Evolutionary conservation across 2,797 vertebrate species (phyloP), one percentile per base, ranked within the genome.

Genomic region (Synaphobranchus kaupii): DNA sequence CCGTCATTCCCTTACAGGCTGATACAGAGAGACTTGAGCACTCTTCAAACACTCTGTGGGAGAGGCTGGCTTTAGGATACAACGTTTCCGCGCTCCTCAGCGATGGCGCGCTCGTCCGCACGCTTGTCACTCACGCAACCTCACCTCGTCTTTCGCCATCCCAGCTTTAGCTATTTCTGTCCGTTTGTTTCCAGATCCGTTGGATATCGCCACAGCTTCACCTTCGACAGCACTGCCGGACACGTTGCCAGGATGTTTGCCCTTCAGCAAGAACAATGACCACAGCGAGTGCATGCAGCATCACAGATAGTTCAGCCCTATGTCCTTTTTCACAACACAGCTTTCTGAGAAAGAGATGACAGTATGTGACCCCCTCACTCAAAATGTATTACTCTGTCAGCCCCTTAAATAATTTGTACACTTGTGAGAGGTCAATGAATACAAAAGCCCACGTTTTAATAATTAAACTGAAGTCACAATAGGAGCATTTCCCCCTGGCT

Each of bases 331-430:
- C 89, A 73, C 90, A 91, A 90, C 92, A 34, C 56, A 20, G 25
- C 15, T 17, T 73, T 58, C 90, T 85, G 90, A 89, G 90, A 88
- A 90, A 86, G 90, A 90, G 90, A 92, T 94, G 90, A 88, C 91
- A 91, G 93, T 48, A 89, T 91, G 86, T 92, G 91, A 94, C 94
- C 93, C 93, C 89, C 92, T 93, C 93, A 88, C 93, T 92, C 93
- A 93, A 91, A 93, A 91, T 93, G 90, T 92, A 89, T 91, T 92
- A 92, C 94, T 94, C 95, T 95, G 96, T 94, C 95, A 95, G 95
- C 95, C 95, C 88, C 91, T 94, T 96, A 96, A 96, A 97, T 96
- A 95, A 96, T 96, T 95, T 95, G 95, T 95, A 95, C 94, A 95
- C 95, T 93, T 95, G 96, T 93, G 89, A 54, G 87, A 95, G 95